Base-by-base conservation (phyloP, 2,888 invertebrate genomes). In the Oasisia sp. region DNA sequence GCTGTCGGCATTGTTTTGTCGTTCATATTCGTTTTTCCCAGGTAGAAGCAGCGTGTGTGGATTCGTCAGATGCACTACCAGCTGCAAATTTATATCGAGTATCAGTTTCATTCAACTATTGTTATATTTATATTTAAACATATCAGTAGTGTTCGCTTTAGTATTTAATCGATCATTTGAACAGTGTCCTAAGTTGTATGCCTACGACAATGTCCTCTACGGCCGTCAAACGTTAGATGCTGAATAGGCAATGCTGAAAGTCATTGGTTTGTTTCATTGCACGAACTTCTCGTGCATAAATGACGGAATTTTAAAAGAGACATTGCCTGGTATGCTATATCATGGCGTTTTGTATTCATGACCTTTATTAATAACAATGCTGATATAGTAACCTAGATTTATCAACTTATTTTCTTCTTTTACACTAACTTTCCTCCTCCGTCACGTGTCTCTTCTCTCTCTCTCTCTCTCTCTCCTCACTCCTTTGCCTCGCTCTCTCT, bases 21-120 rank as follows among this genome's bases (percentile, higher is more conserved):
- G 27, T 91, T 93, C 7, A 91, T 93, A 19, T 93, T 93, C 90
- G 93, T 93, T 27, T 93, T 93, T 90, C 93, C 93, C 32, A 92
- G 93, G 91, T 91, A 58, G 58, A 58, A 0, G 14, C 58, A 19
- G 14, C 58, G 14, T 58, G 5, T 58, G 12, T 58, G 19, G 58
- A 14, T 58, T 58, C 58, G 58, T 58, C 14, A 19, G 5, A 5
- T 58, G 12, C 58, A 58, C 58, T 19, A 19, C 12, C 58, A 58
- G 58, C 58, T 19, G 58, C 5, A 19, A 19, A 14, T 14, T 58
- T 5, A 5, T 58, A 4, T 58, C 27, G 58, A 58, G 14, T 58
- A 58, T 19, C 19, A 14, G 12, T 12, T 90, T 11, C 19, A 58
- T 58, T 58, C n/a, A n/a, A n/a, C n/a, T n/a, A n/a, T n/a, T n/a